Conservation (phyloP, 2,113 vertebrate genomes). For the Bos taurus region DNA sequence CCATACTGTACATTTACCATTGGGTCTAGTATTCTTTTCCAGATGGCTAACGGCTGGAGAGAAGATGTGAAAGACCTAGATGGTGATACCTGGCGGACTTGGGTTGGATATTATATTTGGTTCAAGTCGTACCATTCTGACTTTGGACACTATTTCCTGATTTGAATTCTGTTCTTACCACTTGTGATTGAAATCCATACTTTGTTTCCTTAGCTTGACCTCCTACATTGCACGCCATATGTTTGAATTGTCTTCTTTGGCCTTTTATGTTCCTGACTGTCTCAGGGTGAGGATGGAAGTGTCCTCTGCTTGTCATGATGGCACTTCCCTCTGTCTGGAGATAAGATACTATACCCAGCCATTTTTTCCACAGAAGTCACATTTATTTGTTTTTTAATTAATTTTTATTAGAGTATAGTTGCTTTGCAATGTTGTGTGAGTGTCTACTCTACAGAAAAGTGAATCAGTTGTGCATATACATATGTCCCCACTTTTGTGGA, state of each 20-base stretch:
- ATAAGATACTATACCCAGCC: not conserved
- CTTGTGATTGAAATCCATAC: not conserved
- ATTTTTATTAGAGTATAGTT: not conserved
- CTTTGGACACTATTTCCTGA: not conserved
- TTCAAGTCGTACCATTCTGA: not conserved
- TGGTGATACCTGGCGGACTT: not conserved
- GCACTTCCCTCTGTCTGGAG: not conserved
- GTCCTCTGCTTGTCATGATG: not conserved
- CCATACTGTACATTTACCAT: not conserved
- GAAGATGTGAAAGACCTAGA: not conserved
- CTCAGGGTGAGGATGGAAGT: not conserved
- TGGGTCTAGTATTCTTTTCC: not conserved
- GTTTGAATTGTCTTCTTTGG: not conserved
- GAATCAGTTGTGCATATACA: not conserved
- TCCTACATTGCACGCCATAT: not conserved
- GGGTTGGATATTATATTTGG: not conserved
- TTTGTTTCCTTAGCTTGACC: not conserved
- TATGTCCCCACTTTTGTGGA: not conserved
- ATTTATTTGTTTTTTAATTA: not conserved
- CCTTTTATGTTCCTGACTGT: not conserved
- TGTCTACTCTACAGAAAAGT: not conserved
- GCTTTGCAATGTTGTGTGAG: not conserved
- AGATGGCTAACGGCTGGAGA: not conserved
- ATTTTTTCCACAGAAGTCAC: not conserved
- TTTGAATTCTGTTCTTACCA: not conserved